Evolutionary conservation across 2,797 vertebrate species (phyloP), one percentile per base, ranked within the genome.

Genomic region (Coilia nasus): DNA sequence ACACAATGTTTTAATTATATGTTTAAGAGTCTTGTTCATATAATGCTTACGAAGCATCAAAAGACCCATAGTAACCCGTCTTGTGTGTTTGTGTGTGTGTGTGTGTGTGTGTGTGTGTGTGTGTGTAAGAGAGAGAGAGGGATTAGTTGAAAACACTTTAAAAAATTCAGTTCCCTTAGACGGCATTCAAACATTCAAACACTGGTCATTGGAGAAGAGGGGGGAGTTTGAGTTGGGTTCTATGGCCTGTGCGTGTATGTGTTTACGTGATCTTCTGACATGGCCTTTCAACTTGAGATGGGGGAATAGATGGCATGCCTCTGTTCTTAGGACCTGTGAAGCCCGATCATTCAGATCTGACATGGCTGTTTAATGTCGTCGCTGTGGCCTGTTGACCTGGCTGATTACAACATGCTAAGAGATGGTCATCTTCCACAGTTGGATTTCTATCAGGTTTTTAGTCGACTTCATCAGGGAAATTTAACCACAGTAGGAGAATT

Each of bases 351-450:
- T 86, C 81, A 85, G 82, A 84, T 85, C 44, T 21, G 19, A 84
- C 56, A 80, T 25, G 78, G 21, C 17, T 0, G 47, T 88, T 88
- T 90, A 60, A 88, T 89, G 90, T 86, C 67, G 60, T 21, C 86
- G 91, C 92, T 94, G 86, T 75, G 91, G 91, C 21, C 86, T 2
- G 9, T 19, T 91, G 93, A 94, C 92, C 93, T 88, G 9, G 67
- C 11, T 82, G 84, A 46, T 93, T 90, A 89, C 89, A 90, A 83
- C 60, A 85, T 87, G 4, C 84, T 90, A 88, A 93, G 91, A 86
- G 90, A 90, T 93, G 87, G 6, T 5, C 3, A 83, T 28, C 85
- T 44, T 2, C 17, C 31, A 78, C 6, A 35, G 25, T 9, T 19
- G 35, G 67, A 75, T 75, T 75, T 19, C 28, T 35, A 17, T 75